Base-by-base conservation (phyloP, 2,888 invertebrate species). In the Luperina testacea region DNA sequence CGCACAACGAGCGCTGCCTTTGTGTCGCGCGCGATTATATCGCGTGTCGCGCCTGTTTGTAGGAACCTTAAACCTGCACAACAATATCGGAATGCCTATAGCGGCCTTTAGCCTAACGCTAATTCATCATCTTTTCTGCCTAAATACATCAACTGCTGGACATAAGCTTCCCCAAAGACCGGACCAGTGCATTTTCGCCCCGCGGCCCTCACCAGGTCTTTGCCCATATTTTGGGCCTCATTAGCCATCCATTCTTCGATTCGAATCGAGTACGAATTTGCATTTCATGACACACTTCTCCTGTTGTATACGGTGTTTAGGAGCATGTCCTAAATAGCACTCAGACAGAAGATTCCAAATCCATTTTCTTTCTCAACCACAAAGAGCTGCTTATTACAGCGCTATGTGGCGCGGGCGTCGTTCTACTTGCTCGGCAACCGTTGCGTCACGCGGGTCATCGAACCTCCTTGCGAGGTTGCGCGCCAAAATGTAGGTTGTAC, bases 371-470 rank as follows among this genome's bases (percentile, higher is more conserved):
- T 75, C 32, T 64, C 27, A 61, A 69, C 70, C 78, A 68, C 82
- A 75, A 76, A 75, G 75, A 72, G 67, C 65, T 70, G 65, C 75
- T 72, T 73, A 71, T 64, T 76, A 72, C 79, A 77, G 45, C 65
- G 83, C 83, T n/a, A 85, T 80, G 89, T 87, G 78, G 85, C 89
- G 86, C 90, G 91, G 89, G 72, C 90, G 85, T 90, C 88, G 92
- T 89, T 86, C 93, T 81, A 94, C 92, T 93, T 94, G 91, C 86
- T 86, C 91, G 85, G 73, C 77, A 88, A 82, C 78, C 90, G 91
- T 93, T 94, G 90, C 94, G 91, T 94, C 94, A 94, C 88, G 85
- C 78, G 88, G 92, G 92, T 90, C 91, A 89, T 88, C 91, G 92
- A 94, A 92, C 92, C 86, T 79, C 87, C 87, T 83, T 86, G 86